Conservation (phyloP, 2,113 vertebrate species). For the Centrocercus urophasianus region DNA sequence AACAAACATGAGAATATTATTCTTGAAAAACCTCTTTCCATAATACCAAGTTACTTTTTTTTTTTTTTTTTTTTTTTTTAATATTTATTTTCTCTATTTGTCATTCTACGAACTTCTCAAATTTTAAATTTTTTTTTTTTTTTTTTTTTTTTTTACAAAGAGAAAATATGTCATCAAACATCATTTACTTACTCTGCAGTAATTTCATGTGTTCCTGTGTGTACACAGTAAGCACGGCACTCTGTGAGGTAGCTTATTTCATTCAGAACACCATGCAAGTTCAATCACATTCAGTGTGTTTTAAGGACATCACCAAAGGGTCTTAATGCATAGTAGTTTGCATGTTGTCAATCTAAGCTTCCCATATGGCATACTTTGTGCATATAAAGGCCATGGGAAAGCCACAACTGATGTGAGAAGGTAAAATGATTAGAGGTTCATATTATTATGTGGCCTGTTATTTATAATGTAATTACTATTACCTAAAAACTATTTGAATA, state of each 20-base stretch:
- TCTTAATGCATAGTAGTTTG: neutral
- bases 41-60: neutral
- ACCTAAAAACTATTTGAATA: slow-evolving; percentile 5
- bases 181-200: neutral
- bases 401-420: neutral
- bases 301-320: neutral
- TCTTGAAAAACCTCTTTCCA: neutral
- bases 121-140: neutral
- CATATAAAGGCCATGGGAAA: accelerated
- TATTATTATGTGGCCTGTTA: neutral
- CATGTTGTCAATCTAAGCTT: neutral
- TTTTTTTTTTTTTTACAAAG: neutral
- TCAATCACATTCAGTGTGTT: neutral
- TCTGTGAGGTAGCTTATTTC: neutral
- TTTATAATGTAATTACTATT: slow-evolving; percentile 16
- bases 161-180: neutral
- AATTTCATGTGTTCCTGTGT: accelerated
- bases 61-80: neutral
- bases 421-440: slow-evolving; percentile 7
- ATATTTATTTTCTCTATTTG: too few species aligned
- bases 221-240: neutral
- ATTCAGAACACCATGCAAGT: neutral
- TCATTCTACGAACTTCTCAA: too few species aligned
- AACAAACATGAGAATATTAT: neutral
- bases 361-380: neutral